phyloP scores from a whole-genome alignment of 1,140 invertebrate genomes.

The Pseudomyrmex sp. region DNA sequence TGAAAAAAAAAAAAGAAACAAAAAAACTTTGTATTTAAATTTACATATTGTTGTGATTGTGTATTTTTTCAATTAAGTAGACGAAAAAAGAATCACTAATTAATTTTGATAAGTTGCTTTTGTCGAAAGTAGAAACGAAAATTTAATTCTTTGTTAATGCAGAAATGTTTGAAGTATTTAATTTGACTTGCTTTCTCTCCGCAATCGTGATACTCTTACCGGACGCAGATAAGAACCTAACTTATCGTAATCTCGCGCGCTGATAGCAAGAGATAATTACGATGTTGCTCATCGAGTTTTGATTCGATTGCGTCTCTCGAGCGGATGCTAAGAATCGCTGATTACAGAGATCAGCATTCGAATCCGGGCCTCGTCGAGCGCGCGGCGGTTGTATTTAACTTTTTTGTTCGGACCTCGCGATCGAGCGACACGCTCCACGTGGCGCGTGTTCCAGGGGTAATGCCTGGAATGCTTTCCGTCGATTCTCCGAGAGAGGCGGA shows the following conservation, averaged over 20 bases:
- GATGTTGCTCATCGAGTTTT: constrained; percentile 35
- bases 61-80: background rate
- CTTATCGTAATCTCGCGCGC: constrained; percentile 14
- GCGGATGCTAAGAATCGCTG: constrained; percentile 19
- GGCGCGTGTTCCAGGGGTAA: constrained; percentile 69
- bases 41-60: background rate
- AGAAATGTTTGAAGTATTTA: constrained; percentile 3
- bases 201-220: background rate
- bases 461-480: constrained; percentile 68
- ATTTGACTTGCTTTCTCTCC: constrained; percentile 6
- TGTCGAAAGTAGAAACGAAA: background rate
- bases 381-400: constrained; percentile 61
- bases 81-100: background rate
- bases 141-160: background rate
- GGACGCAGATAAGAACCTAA: background rate
- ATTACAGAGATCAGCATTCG: constrained; percentile 38
- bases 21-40: background rate
- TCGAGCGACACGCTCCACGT: constrained; percentile 74
- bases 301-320: background rate
- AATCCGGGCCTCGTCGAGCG: constrained; percentile 44
- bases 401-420: constrained; percentile 62
- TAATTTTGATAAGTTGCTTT: background rate
- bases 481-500: constrained; percentile 52
- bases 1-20: background rate
- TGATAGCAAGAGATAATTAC: constrained; percentile 37